Evolutionary conservation across 1,140 invertebrate species (phyloP), one percentile per base, ranked within the genome.

Genomic region (Sarcophaga bullata): DNA sequence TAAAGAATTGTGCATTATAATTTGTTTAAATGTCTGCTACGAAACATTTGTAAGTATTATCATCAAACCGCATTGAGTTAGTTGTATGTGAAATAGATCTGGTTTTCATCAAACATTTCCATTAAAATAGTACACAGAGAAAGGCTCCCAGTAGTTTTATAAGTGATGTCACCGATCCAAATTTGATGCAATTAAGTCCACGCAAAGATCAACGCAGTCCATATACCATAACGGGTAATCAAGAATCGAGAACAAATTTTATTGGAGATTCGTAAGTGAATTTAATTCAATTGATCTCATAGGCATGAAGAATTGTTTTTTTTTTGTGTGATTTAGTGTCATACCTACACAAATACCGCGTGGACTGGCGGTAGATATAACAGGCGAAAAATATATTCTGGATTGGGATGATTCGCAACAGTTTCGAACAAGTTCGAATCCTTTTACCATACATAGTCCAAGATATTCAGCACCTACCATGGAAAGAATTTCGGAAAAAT

Each of bases 251-350:
- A 25, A 82, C 73, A 13, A 82, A 82, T 50, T 82, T 82, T 73
- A 82, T 82, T 25, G 81, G 81, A n/a, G 81, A 82, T 76, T 49
- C 81, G 81, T 82, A 52, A 76, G 81, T 50, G 17, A 47, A 58
- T 4, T 19, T 5, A n/a, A 13, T n/a, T 13, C 19, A 5, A 0
- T 6, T 81, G 4, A 11, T 13, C 17, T 17, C 17, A 25, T 8
- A 50, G 3, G 17, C 13, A 46, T 4, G 8, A n/a, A 73, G 15
- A 15, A 8, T 52, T 11, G 17, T 10, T 9, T 46, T 49, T 50
- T 17, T 73, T 58, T 11, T 80, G 17, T 46, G 25, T 8, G 50
- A 15, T 48, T 46, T 49, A 62, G 47, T 54, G 76, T 72, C 8
- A 25, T 82, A 19, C 52, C 73, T 48, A 72, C 73, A 3, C 72